phyloP scores from a whole-genome alignment of 1,140 invertebrate genomes.

The Whitmania pigra region DNA sequence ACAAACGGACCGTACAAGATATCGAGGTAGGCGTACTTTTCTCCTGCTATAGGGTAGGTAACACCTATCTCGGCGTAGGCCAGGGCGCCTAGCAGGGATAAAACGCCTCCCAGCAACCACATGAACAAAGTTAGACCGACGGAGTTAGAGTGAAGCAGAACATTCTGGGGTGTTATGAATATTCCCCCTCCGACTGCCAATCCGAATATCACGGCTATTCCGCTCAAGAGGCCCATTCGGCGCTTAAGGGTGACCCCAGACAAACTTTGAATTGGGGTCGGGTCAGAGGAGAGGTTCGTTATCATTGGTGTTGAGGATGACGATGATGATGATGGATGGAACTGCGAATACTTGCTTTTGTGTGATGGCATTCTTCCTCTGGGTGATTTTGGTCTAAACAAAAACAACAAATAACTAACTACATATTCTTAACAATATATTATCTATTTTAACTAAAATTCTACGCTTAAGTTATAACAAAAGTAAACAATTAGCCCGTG shows the following conservation, averaged over 20 bases:
- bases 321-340: neutral
- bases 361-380: too few species aligned
- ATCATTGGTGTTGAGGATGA: neutral
- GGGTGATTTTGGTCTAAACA: too few species aligned
- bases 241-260: constrained; percentile 11
- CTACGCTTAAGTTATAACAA: too few species aligned
- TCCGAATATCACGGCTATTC: constrained; percentile 26
- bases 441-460: too few species aligned
- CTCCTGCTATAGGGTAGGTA: constrained; percentile 23
- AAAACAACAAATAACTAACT: too few species aligned
- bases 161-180: constrained; percentile 82
- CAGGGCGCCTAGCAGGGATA: constrained; percentile 52
- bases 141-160: constrained; percentile 61
- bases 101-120: constrained; percentile 61
- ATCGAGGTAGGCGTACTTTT: constrained; percentile 27
- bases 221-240: constrained; percentile 21
- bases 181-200: constrained; percentile 55
- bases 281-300: neutral
- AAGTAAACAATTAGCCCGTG: too few species aligned
- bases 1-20: constrained; percentile 20
- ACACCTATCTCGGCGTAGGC: constrained; percentile 27
- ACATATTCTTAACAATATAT: too few species aligned
- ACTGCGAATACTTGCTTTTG: too few species aligned
- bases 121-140: constrained; percentile 62
- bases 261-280: neutral